A percentile compares a stretch with the other conserved stretches of the same genome.
Evolutionary conservation across 2,888 invertebrate species (phyloP).

Genomic region (Hydrotaea cyrtoneurina): DNA sequence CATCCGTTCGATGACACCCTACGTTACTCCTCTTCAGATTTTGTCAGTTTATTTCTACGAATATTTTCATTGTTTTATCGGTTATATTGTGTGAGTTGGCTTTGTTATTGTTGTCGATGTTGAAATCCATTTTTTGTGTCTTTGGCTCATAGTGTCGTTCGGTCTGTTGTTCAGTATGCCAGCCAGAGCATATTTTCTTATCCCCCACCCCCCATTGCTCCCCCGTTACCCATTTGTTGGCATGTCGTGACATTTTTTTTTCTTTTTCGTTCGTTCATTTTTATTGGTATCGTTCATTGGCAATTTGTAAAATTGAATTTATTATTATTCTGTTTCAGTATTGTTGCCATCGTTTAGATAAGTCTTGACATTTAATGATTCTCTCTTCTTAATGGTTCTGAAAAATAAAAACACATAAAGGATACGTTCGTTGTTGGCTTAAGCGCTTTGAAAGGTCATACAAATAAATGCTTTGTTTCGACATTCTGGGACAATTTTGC

Average conservation of each 20-base stretch:
- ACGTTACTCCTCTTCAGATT: no score
- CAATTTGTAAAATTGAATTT: slow-evolving; percentile 28
- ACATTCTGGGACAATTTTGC: no score
- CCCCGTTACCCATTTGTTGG: neutral
- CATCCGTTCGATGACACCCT: no score
- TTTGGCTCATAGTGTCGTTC: neutral
- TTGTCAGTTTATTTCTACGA: neutral
- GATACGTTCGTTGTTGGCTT: neutral
- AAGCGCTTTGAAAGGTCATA: no score
- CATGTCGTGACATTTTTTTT: neutral
- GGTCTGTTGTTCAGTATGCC: neutral
- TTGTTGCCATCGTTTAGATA: slow-evolving; percentile 34
- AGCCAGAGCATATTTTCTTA: neutral
- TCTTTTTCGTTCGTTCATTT: neutral
- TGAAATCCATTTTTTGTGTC: no score
- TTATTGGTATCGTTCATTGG: neutral
- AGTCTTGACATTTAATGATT: slow-evolving; percentile 19
- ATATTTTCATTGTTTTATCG: neutral
- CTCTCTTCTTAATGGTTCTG: neutral
- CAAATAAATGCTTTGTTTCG: no score
- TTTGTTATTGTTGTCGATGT: neutral
- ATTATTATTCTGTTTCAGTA: slow-evolving; percentile 2
- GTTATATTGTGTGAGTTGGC: neutral
- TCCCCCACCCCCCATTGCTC: no score
- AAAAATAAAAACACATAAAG: neutral